Conservation (phyloP, 30 jellyfish, hydroid and myxozoan species). For the Turritopsis rubra region DNA sequence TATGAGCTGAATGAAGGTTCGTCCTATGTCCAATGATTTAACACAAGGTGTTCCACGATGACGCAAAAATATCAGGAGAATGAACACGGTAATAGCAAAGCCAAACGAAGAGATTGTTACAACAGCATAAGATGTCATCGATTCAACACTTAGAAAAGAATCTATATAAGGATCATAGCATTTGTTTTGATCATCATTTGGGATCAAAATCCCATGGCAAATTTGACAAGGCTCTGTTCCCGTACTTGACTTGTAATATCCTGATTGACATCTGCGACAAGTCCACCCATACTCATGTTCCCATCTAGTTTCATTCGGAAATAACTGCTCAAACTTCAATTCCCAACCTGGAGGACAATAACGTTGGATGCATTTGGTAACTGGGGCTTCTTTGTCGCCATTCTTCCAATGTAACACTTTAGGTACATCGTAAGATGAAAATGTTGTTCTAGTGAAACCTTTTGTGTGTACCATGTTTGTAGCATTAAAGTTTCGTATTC, state of each 20-base stretch:
- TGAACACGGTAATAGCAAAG: neutral
- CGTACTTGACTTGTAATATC: neutral
- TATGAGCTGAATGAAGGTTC: neutral
- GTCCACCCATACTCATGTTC: neutral
- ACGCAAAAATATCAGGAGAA: neutral
- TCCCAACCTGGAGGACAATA: constrained; percentile 10
- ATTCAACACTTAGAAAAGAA: neutral
- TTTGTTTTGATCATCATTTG: neutral
- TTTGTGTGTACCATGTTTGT: neutral
- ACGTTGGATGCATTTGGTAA: neutral
- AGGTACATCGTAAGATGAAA: neutral
- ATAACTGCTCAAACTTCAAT: neutral
- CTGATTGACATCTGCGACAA: constrained; percentile 4
- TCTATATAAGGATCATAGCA: constrained; percentile 4
- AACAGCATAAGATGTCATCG: neutral
- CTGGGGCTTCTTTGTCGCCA: neutral
- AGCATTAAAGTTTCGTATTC: neutral
- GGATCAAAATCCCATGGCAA: neutral
- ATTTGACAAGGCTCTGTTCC: neutral
- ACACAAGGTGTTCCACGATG: neutral
- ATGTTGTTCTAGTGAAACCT: neutral
- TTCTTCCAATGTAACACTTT: neutral
- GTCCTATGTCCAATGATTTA: neutral
- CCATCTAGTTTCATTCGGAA: neutral
- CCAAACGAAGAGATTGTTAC: neutral